A percentile compares a stretch with the other conserved stretches of the same genome.
phyloP scores from a whole-genome alignment of 2,888 invertebrate genomes.

The Fragum fragum region DNA sequence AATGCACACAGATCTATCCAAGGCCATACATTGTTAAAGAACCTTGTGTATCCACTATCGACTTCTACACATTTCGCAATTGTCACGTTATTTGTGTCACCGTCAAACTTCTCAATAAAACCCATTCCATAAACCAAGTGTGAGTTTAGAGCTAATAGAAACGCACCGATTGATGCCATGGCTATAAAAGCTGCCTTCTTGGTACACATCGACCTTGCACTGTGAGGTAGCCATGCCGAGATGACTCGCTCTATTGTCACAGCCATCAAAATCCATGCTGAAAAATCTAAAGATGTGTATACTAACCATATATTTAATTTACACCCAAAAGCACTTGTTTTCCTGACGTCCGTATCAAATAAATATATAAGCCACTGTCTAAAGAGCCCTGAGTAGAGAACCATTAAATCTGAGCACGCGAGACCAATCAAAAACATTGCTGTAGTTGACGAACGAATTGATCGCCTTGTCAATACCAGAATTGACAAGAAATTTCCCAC shows the following conservation, averaged over 20 bases:
- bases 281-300: conserved; percentile 76
- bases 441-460: conserved; percentile 72
- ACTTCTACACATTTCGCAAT: conserved; percentile 56
- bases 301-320: conserved; percentile 77
- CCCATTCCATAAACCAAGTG: conserved; percentile 74
- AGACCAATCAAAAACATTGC: conserved; percentile 77
- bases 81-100: conserved; percentile 4
- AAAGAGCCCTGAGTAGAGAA: conserved; percentile 78
- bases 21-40: conserved; percentile 72
- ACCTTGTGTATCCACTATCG: conserved; percentile 56
- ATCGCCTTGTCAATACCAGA: conserved; percentile 70
- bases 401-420: conserved; percentile 73
- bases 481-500: conserved; percentile 78
- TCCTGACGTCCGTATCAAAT: conserved; percentile 70
- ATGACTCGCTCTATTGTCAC: conserved; percentile 80
- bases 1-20: conserved; percentile 81
- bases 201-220: conserved; percentile 70
- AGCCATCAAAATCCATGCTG: conserved; percentile 81
- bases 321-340: conserved; percentile 60
- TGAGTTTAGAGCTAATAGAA: conserved; percentile 69
- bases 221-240: conserved; percentile 77
- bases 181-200: conserved; percentile 53
- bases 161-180: conserved; percentile 55
- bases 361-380: conserved; percentile 72
- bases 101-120: conserved; percentile 20